Evolutionary conservation across 1,140 invertebrate genomes (phyloP).

Genomic region (Paramacrobiotus metropolitanus): DNA sequence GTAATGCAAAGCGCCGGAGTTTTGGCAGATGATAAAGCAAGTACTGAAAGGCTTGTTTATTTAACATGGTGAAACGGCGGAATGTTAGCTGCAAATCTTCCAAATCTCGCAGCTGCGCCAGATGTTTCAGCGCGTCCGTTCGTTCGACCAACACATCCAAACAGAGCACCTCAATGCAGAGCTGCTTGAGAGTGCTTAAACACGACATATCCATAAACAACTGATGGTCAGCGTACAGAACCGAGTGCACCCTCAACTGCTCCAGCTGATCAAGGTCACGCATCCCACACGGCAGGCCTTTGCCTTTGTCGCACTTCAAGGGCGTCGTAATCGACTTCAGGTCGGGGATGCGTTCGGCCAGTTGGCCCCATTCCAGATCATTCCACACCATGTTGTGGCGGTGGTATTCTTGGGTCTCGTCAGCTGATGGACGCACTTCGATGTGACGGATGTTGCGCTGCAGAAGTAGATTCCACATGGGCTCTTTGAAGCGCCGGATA

Average conservation of each 20-base stretch:
- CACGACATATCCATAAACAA: neutral
- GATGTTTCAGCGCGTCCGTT: neutral
- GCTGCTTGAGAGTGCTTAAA: neutral
- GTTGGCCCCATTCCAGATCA: neutral
- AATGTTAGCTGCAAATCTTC: neutral
- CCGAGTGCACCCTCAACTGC: neutral
- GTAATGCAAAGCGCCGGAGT: neutral
- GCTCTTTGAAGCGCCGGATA: neutral
- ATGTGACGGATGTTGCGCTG: constrained; percentile 1
- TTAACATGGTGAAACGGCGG: neutral
- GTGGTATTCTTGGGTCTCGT: neutral
- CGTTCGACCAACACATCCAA: neutral
- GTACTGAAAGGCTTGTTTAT: neutral
- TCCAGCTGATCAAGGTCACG: neutral
- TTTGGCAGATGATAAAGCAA: constrained; percentile 2
- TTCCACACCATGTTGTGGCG: neutral
- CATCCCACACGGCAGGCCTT: neutral
- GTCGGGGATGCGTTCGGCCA: neutral
- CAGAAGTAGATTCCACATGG: neutral
- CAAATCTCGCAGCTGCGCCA: neutral
- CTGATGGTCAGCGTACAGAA: neutral
- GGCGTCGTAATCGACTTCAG: neutral
- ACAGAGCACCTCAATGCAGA: neutral
- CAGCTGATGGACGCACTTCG: neutral
- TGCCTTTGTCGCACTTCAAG: constrained; percentile 1